Evolutionary conservation across 2,113 vertebrate species (phyloP).

Genomic region (Microtus oregoni): DNA sequence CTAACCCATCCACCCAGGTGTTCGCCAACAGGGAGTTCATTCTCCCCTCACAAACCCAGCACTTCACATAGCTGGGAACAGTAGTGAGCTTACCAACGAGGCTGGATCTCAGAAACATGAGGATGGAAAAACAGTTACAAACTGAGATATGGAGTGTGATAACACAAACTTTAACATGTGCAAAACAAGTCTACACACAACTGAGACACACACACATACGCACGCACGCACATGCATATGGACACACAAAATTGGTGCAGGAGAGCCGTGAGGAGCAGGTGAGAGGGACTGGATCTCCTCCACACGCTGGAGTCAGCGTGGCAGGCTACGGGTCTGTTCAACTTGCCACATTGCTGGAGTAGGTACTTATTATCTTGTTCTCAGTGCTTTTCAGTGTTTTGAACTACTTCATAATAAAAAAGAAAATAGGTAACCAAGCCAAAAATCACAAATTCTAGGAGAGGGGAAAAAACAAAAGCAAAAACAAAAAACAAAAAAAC

Average conservation of each 20-base stretch:
- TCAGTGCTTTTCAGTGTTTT: slow-evolving; percentile 37
- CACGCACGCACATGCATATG: too few species aligned
- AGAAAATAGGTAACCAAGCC: slow-evolving; percentile 8
- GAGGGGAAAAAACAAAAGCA: background rate
- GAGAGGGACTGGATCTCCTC: background rate
- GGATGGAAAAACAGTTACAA: background rate
- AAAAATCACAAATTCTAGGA: background rate
- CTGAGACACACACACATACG: too few species aligned
- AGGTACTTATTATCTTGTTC: background rate
- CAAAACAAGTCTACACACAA: background rate
- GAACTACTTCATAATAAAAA: slow-evolving; percentile 45
- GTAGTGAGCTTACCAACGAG: rapidly evolving
- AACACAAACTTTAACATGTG: background rate
- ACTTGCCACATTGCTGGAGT: background rate
- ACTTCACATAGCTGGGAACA: background rate
- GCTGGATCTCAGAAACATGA: background rate
- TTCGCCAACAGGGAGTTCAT: background rate
- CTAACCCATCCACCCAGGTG: background rate
- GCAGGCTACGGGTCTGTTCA: background rate
- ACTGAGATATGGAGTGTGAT: background rate
- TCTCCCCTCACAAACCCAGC: background rate
- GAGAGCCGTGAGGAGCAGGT: background rate
- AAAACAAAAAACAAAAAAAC: background rate
- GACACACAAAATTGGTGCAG: too few species aligned
- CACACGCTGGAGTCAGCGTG: background rate